These are phyloP conservation scores for Luidia sarsii DNA, from an alignment of 53 echinoderm and acorn worm genomes.

Conservation along the genomic window DNA sequence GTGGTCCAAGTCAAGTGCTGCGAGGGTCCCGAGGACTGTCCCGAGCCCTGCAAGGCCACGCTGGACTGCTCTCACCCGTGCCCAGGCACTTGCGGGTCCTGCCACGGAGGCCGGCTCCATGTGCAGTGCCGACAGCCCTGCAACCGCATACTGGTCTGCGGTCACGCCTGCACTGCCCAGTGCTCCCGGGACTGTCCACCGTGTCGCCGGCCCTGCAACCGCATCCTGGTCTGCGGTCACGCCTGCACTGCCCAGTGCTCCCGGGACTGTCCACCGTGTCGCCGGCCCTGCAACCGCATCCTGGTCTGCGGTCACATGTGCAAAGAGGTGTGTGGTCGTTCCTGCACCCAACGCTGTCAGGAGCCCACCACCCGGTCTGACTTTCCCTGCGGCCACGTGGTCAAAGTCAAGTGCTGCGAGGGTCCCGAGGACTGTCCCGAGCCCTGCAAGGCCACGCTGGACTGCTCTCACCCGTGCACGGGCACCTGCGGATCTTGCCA, in stretches of 20 bases:
- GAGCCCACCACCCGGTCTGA: slow-evolving; percentile 39
- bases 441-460: slow-evolving; percentile 52
- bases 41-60: slow-evolving; percentile 43
- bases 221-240: slow-evolving; percentile 71
- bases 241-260: too few relatives aligned
- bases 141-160: slow-evolving; percentile 78
- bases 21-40: slow-evolving; percentile 62
- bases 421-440: slow-evolving; percentile 60
- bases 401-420: slow-evolving; percentile 60
- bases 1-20: slow-evolving; percentile 55
- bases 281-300: too few relatives aligned
- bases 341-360: slow-evolving; percentile 5
- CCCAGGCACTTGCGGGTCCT: slow-evolving; percentile 76
- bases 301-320: slow-evolving; percentile 76
- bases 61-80: slow-evolving; percentile 79
- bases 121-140: slow-evolving; percentile 67
- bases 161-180: slow-evolving; percentile 72
- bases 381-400: slow-evolving; percentile 70
- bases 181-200: slow-evolving; percentile 88
- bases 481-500: slow-evolving; percentile 84
- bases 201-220: slow-evolving; percentile 70
- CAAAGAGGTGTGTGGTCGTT: slow-evolving; percentile 28
- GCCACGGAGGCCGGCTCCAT: slow-evolving; percentile 79
- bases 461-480: slow-evolving; percentile 75
- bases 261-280: too few relatives aligned